Evolutionary conservation across 2,113 vertebrate species (phyloP), one percentile per base, ranked within the genome.

Genomic region (Nibea coibor): DNA sequence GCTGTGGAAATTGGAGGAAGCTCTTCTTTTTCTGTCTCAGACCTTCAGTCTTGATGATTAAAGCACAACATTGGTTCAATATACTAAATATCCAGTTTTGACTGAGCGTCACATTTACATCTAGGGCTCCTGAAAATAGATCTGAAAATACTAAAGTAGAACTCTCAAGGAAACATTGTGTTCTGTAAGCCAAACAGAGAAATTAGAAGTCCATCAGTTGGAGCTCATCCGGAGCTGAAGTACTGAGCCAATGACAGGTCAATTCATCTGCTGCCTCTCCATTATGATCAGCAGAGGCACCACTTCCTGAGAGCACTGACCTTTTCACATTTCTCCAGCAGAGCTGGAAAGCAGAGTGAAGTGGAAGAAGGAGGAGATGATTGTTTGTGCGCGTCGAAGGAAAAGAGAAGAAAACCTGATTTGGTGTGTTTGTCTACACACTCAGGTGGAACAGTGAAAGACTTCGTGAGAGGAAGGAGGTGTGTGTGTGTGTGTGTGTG

Each of bases 171-270:
- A 64, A 65, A 31, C 4, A 10, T 19, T 10, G 2, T 54, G 35
- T 35, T 35, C n/a, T 53, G 56, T 3, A 1, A 67, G 50, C 15
- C 66, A 64, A 57, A 56, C 47, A 50, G 72, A 42, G 20, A 57
- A 66, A 72, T 73, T 67, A 62, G 58, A 64, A 57, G 31, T 72
- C 65, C 68, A 69, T 85, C 83, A 73, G 57, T 79, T 78, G 58
- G 50, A 82, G 53, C 51, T 76, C 66, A 80, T 75, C 42, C 71
- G 78, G 26, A 50, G 69, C 69, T 59, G 39, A 56, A 62, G 77
- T 26, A 56, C 67, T 43, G 64, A 78, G 76, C 76, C 53, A 77
- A 28, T 86, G 77, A 86, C 83, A 77, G 77, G 64, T 81, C 77
- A 83, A 68, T 88, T 81, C 69, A 84, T 76, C 74, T 78, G 80